Conservation (phyloP, 2,888 invertebrate genomes). For the Girardia tigrina region DNA sequence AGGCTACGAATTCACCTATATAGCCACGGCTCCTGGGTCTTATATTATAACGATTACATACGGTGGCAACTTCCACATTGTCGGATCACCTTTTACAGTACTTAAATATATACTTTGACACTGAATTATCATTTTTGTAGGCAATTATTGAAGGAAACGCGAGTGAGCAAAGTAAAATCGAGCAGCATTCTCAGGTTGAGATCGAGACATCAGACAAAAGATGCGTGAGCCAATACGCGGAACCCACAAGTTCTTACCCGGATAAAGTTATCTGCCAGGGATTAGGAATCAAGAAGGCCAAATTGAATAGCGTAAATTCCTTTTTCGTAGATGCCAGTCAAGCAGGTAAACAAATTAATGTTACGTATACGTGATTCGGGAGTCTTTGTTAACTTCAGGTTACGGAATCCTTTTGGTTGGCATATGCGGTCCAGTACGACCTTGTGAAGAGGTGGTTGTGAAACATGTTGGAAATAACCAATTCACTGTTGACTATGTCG, state of each 20-base stretch:
- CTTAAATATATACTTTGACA: too few relatives aligned
- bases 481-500: constrained; percentile 79
- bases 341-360: constrained; percentile 67
- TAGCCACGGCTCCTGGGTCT: constrained; percentile 83
- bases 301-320: constrained; percentile 76
- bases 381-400: constrained; percentile 55
- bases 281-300: constrained; percentile 85
- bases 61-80: constrained; percentile 44
- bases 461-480: constrained; percentile 74
- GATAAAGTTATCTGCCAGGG: constrained; percentile 76
- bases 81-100: constrained; percentile 35
- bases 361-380: not conserved
- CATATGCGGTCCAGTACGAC: constrained; percentile 76
- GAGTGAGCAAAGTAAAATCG: not conserved
- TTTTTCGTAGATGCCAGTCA: constrained; percentile 77
- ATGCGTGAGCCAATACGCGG: constrained; percentile 13
- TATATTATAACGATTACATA: constrained; percentile 89
- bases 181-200: not conserved
- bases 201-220: not conserved
- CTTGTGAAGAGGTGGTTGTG: constrained; percentile 84
- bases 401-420: constrained; percentile 87
- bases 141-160: not conserved
- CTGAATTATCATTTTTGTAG: not conserved
- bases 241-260: not conserved
- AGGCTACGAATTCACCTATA: constrained; percentile 58